A percentile compares a stretch with the other conserved stretches of the same genome.
Evolutionary conservation across 2,113 vertebrate species (phyloP).

Genomic region (Chionomys nivalis): DNA sequence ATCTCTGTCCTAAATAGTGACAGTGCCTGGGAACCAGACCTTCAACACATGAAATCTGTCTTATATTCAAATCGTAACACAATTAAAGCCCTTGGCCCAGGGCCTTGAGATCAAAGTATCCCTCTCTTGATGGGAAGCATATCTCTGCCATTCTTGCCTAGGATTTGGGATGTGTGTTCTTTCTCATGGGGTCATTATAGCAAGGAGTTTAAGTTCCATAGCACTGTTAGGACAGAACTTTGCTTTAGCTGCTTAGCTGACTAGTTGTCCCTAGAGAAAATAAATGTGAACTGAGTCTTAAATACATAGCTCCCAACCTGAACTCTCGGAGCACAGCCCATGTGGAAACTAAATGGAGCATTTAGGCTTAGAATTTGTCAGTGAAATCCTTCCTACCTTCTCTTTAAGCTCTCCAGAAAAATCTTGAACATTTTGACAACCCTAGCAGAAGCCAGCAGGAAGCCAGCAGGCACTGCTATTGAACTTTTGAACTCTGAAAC

Average conservation of each 20-base stretch:
- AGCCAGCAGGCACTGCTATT: background rate
- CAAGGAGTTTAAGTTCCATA: background rate
- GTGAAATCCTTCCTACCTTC: constrained; percentile 13
- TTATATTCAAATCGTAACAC: background rate
- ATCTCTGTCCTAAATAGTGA: background rate
- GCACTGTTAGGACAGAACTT: background rate
- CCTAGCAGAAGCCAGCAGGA: constrained; percentile 1
- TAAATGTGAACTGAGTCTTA: constrained; percentile 3
- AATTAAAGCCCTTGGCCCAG: background rate
- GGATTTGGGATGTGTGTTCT: background rate
- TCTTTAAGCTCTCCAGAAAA: constrained; percentile 9
- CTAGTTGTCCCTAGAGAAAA: background rate
- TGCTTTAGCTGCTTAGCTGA: background rate
- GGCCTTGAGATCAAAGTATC: background rate
- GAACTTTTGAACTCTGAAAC: constrained; percentile 76
- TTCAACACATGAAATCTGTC: background rate
- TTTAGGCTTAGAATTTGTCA: constrained; percentile 57
- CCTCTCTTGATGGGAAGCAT: background rate
- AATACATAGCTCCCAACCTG: constrained; percentile 23
- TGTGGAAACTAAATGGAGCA: background rate
- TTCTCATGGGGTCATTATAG: background rate
- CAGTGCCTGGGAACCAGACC: background rate
- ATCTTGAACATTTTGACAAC: background rate
- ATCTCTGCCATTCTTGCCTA: background rate
- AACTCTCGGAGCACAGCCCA: background rate